Conservation (phyloP, 1,140 invertebrate species). For the Adelges cooleyi region DNA sequence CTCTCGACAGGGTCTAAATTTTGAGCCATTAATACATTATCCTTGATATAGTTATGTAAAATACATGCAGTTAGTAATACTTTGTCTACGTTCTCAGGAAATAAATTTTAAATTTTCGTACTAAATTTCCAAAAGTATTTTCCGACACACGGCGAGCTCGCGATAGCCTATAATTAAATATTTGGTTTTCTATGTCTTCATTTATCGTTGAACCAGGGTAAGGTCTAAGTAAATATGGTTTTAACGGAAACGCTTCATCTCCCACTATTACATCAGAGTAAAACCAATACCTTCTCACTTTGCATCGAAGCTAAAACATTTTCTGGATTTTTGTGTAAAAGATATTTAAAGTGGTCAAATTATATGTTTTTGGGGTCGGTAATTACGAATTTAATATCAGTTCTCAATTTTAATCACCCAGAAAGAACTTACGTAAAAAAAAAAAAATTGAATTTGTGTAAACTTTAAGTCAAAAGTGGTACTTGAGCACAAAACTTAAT, state of each 20-base stretch:
- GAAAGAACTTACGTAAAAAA: no score
- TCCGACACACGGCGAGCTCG: slow-evolving; percentile 37
- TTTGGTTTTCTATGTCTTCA: slow-evolving; percentile 29
- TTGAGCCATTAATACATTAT: neutral
- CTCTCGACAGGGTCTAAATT: neutral
- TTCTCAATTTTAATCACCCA: no score
- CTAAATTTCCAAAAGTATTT: slow-evolving; percentile 39
- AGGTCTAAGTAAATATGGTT: slow-evolving; percentile 37
- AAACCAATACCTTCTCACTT: no score
- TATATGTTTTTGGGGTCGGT: no score
- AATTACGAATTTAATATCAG: no score
- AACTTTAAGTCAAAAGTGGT: no score
- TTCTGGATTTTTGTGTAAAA: no score
- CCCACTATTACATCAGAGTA: slow-evolving; percentile 36
- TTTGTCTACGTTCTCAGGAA: slow-evolving; percentile 27
- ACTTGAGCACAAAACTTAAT: no score
- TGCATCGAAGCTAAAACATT: no score
- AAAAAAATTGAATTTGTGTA: no score
- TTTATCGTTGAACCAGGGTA: slow-evolving; percentile 33
- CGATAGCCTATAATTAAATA: slow-evolving; percentile 39
- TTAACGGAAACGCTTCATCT: slow-evolving; percentile 40
- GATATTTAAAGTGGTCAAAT: no score
- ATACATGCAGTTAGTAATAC: no score
- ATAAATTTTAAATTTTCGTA: slow-evolving; percentile 30
- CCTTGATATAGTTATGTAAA: slow-evolving; percentile 13